Percentiles rank a stretch among this genome's conserved stretches.
Conservation (phyloP, 2,113 vertebrate species). For the Alligator sinensis region DNA sequence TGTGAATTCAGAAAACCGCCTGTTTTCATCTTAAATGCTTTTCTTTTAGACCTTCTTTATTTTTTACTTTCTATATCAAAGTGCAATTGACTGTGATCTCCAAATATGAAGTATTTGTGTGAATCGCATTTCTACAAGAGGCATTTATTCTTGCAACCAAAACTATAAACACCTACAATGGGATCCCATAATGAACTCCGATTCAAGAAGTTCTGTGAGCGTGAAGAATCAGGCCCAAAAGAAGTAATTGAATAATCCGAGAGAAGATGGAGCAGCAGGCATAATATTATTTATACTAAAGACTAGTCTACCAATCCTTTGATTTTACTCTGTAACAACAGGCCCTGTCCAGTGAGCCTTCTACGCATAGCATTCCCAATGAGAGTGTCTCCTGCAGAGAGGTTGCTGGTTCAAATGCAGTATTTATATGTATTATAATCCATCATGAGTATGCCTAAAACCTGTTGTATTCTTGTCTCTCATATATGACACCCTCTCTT, state of each 20-base stretch:
- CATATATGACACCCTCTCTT: neutral
- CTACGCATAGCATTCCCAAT: neutral
- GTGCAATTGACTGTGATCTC: neutral
- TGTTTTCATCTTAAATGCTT: neutral
- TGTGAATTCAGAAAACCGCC: neutral
- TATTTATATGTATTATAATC: neutral
- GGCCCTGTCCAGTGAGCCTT: neutral
- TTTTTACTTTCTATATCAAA: neutral
- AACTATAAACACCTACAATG: neutral
- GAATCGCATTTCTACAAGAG: neutral
- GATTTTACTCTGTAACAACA: neutral
- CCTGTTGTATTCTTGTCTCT: neutral
- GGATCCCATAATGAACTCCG: neutral
- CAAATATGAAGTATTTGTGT: neutral
- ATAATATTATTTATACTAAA: neutral
- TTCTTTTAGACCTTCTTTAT: neutral
- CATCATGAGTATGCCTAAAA: neutral
- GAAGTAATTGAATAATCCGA: neutral
- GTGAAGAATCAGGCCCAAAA: neutral
- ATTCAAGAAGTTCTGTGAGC: neutral
- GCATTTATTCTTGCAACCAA: no score
- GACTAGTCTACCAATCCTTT: neutral
- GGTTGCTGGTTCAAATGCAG: neutral
- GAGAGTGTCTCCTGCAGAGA: neutral
- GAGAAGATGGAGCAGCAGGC: neutral